Evolutionary conservation across 1,140 invertebrate genomes (phyloP).

Genomic region (silkworm (Bombyx mori)): ASM3026992v2 NC_085112.1:6738001-6738500

Average conservation of each 20-base stretch:
- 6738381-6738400: conserved; percentile 57
- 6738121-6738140: too few relatives aligned
- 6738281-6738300: conserved; percentile 65
- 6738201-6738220: conserved; percentile 37
- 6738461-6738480: conserved; percentile 38
- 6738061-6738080: too few relatives aligned
- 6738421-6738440: conserved; percentile 50
- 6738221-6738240: conserved; percentile 44
- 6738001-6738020: too few relatives aligned
- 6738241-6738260: conserved; percentile 41
- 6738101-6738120: too few relatives aligned
- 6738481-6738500: conserved; percentile 36
- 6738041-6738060: too few relatives aligned
- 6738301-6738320: conserved; percentile 62
- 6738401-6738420: conserved; percentile 49
- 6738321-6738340: conserved; percentile 61
- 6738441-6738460: conserved; percentile 56
- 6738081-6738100: too few relatives aligned
- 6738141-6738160: not conserved
- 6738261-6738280: conserved; percentile 29
- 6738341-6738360: conserved; percentile 71
- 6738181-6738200: conserved; percentile 15
- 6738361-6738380: conserved; percentile 56
- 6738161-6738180: conserved; percentile 3
- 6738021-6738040: too few relatives aligned